A percentile compares a stretch with the other conserved stretches of the same genome.
phyloP scores from a whole-genome alignment of 2,888 invertebrate species.

The Parapristionchus giblindavisi region DNA sequence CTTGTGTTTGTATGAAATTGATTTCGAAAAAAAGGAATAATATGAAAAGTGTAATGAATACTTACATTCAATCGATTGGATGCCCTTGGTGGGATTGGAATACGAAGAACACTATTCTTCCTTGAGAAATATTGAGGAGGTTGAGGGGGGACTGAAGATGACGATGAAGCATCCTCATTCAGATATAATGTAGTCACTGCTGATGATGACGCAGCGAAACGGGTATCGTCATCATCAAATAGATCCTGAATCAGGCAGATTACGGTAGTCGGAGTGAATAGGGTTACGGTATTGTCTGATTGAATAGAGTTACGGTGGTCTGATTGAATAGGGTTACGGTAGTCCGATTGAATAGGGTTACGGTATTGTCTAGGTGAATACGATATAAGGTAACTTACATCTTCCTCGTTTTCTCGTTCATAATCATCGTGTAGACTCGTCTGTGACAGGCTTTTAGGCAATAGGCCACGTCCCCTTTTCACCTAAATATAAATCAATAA shows the following conservation, averaged over 20 bases:
- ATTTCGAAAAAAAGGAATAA: background rate
- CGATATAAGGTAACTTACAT: too few species aligned
- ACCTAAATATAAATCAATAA: constrained; percentile 5
- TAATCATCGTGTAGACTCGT: constrained; percentile 39
- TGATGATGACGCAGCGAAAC: constrained; percentile 60
- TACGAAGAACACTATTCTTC: constrained; percentile 67
- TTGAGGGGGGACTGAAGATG: background rate
- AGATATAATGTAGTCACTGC: constrained; percentile 64
- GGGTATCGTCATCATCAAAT: constrained; percentile 41
- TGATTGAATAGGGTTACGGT: background rate
- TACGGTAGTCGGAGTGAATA: background rate
- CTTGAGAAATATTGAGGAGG: constrained; percentile 66
- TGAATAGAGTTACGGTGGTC: background rate
- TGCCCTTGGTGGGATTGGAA: constrained; percentile 66
- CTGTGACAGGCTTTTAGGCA: constrained; percentile 27
- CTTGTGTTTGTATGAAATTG: background rate
- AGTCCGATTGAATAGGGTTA: background rate
- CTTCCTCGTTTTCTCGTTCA: constrained; percentile 49
- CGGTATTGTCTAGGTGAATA: too few species aligned
- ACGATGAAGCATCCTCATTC: constrained; percentile 50
- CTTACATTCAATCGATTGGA: constrained; percentile 62
- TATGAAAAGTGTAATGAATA: constrained; percentile 31
- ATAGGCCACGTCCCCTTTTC: constrained; percentile 27
- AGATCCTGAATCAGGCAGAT: constrained; percentile 43
- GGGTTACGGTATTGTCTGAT: constrained; percentile 2